A percentile compares a stretch with the other conserved stretches of the same genome.
Conservation (phyloP, 2,888 invertebrate species). For the Globia sparganii region DNA sequence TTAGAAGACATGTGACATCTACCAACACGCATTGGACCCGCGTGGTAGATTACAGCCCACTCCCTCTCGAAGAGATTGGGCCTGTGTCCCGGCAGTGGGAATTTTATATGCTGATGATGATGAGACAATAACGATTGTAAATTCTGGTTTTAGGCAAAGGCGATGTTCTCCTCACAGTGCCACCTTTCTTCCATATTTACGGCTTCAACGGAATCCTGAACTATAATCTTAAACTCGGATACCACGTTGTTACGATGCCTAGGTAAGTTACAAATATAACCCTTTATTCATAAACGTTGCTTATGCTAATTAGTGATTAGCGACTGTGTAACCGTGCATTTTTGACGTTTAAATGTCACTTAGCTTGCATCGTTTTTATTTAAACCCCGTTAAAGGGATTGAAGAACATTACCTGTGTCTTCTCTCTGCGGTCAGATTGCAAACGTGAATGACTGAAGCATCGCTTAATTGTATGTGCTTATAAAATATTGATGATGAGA, state of each 20-base stretch:
- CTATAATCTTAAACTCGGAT: conserved; percentile 90
- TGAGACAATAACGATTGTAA: neutral
- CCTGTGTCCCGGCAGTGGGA: neutral
- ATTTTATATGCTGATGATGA: neutral
- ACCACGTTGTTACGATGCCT: conserved; percentile 92
- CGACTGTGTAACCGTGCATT: neutral
- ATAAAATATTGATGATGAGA: too few relatives aligned
- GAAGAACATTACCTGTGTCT: neutral
- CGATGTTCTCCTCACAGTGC: conserved; percentile 91
- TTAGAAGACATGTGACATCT: too few relatives aligned
- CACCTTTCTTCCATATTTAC: conserved; percentile 95
- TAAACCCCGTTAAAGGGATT: neutral
- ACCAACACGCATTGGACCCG: too few relatives aligned
- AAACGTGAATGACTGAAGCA: neutral
- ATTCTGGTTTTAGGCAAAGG: conserved; percentile 81
- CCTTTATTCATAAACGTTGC: neutral
- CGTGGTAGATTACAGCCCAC: neutral
- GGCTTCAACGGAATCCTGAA: conserved; percentile 93
- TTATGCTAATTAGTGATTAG: neutral
- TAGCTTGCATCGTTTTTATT: neutral
- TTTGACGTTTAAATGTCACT: neutral
- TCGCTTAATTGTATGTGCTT: neutral
- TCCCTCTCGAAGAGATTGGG: neutral
- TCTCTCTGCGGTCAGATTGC: neutral
- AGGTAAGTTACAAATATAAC: conserved; percentile 79